These are phyloP conservation scores for Tenebrosternarchus preto DNA, from an alignment of 2,113 vertebrate species.

Conservation along the genomic window DNA sequence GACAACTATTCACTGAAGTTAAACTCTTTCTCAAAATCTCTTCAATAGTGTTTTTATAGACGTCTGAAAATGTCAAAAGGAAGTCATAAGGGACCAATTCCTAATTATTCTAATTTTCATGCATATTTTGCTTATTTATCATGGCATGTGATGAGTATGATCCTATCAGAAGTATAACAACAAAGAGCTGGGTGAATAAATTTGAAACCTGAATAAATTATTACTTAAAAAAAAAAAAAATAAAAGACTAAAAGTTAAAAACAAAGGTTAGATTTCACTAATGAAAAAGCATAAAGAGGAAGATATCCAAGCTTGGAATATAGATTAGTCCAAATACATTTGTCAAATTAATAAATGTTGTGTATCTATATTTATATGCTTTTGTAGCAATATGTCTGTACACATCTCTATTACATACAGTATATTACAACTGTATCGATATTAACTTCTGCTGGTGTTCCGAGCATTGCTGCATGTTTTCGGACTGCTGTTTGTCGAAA, in stretches of 20 bases:
- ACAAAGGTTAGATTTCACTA: not conserved
- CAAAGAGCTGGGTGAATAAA: not conserved
- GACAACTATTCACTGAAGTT: not conserved
- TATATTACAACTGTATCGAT: conserved; percentile 79
- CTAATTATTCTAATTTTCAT: no score
- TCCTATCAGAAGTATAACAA: not conserved
- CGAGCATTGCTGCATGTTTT: conserved; percentile 68
- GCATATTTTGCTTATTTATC: not conserved
- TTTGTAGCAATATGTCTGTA: conserved; percentile 75
- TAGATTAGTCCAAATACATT: conserved; percentile 48
- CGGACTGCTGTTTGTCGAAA: conserved; percentile 64
- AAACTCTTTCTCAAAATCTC: not conserved
- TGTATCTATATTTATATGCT: conserved; percentile 68
- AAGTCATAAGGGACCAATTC: not conserved
- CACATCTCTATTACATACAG: conserved; percentile 77
- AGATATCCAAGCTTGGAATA: conserved; percentile 31
- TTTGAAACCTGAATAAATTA: not conserved
- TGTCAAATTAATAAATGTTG: conserved; percentile 28
- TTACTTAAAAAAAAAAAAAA: not conserved
- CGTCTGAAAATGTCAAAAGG: not conserved
- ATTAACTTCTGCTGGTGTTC: conserved; percentile 81
- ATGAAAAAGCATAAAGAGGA: not conserved
- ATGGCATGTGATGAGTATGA: not conserved
- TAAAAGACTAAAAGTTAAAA: not conserved
- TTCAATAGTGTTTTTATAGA: conserved; percentile 13